phyloP scores from a whole-genome alignment of 2,797 vertebrate genomes.

The Tauraco hartlaubi region DNA sequence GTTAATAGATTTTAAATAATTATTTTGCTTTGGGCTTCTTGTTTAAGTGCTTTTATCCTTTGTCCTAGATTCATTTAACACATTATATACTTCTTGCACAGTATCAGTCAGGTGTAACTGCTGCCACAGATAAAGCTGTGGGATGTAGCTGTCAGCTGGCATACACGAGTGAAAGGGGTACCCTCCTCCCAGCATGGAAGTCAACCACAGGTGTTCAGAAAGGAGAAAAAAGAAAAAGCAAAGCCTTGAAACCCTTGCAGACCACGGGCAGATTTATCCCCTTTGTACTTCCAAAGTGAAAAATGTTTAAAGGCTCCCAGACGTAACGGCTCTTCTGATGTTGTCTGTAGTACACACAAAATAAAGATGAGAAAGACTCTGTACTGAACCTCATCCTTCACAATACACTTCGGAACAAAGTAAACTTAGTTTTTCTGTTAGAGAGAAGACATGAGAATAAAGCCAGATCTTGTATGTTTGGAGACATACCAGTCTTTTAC shows the following conservation, averaged over 20 bases:
- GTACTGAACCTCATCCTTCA: background rate
- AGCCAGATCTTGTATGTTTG: background rate
- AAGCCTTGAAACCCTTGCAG: background rate
- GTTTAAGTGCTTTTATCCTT: background rate
- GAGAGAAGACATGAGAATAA: background rate
- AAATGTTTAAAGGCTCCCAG: background rate
- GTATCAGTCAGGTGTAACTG: background rate
- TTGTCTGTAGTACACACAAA: background rate
- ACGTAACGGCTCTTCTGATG: fast-evolving
- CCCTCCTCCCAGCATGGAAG: background rate
- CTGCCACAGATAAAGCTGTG: background rate
- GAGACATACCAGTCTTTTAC: background rate
- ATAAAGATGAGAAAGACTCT: background rate
- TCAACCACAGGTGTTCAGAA: background rate
- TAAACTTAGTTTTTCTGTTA: background rate
- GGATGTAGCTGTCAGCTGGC: background rate
- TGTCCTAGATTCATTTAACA: background rate
- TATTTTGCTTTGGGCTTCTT: background rate
- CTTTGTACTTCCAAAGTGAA: background rate
- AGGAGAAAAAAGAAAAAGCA: background rate
- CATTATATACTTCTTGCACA: background rate
- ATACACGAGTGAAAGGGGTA: background rate
- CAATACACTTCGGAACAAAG: background rate
- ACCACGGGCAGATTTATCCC: background rate
- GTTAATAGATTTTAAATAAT: background rate